These are phyloP conservation scores for Myodes glareolus DNA, from an alignment of 2,113 vertebrate genomes.

Conservation along the genomic window DNA sequence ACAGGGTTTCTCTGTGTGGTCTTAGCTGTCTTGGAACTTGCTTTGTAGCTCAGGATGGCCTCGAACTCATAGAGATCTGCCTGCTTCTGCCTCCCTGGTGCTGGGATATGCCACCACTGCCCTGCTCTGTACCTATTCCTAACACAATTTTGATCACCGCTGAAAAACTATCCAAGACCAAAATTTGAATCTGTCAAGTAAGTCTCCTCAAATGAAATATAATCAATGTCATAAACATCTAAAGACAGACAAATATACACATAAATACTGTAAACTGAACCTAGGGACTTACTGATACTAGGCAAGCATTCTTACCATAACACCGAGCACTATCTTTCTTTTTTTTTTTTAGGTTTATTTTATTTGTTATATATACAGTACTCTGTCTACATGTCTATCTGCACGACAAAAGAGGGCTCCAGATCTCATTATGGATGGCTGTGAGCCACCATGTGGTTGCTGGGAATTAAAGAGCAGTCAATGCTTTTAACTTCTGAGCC, in stretches of 20 bases:
- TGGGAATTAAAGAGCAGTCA: too few relatives aligned
- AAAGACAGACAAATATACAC: neutral
- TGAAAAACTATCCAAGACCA: slow-evolving; percentile 48
- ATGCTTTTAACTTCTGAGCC: too few relatives aligned
- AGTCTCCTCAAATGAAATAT: slow-evolving; percentile 18
- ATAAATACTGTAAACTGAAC: neutral
- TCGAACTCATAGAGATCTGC: neutral
- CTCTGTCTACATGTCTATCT: too few relatives aligned
- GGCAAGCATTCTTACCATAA: neutral
- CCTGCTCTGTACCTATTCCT: neutral
- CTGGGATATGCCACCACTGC: neutral
- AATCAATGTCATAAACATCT: neutral
- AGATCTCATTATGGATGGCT: too few relatives aligned
- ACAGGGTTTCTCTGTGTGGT: neutral
- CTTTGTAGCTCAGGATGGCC: neutral
- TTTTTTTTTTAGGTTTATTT: too few relatives aligned
- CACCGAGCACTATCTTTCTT: too few relatives aligned
- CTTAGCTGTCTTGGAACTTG: neutral
- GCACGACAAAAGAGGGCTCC: too few relatives aligned
- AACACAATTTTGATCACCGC: neutral
- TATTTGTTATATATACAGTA: too few relatives aligned
- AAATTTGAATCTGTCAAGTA: slow-evolving; percentile 45
- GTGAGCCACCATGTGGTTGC: too few relatives aligned
- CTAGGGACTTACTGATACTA: neutral
- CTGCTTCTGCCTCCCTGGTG: neutral